Percentiles rank a stretch among this genome's conserved stretches.
Evolutionary conservation across 92 coral and sea anemone species (phyloP).

Genomic region (Isaurus tuberculatus): DNA sequence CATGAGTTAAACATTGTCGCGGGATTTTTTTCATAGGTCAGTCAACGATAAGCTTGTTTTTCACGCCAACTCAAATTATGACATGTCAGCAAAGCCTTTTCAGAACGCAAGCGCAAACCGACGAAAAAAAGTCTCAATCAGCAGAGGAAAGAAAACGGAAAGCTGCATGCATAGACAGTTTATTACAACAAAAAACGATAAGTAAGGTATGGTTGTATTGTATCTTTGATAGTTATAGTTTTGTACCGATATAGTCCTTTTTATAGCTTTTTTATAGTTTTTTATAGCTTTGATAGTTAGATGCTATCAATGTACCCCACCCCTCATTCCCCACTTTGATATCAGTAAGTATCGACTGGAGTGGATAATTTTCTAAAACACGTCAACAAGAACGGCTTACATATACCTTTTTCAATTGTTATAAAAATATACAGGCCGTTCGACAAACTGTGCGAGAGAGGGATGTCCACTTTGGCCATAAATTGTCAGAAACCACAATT

Average conservation of each 20-base stretch:
- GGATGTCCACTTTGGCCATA: conserved; percentile 34
- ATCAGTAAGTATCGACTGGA: background rate
- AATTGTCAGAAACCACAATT: conserved; percentile 25
- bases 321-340: background rate
- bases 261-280: background rate
- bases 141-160: conserved; percentile 38
- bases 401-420: conserved; percentile 1
- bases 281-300: background rate
- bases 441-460: conserved; percentile 10
- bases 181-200: conserved; percentile 15
- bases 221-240: conserved; percentile 6
- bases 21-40: conserved; percentile 1
- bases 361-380: background rate
- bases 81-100: background rate
- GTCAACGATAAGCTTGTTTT: conserved; percentile 23
- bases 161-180: conserved; percentile 20
- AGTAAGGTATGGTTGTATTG: conserved; percentile 31
- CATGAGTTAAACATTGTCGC: conserved; percentile 17
- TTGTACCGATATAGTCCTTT: background rate
- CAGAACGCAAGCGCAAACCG: conserved; percentile 15
- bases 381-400: background rate
- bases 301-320: background rate
- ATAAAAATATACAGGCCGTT: conserved; percentile 22
- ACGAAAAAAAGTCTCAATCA: conserved; percentile 12
- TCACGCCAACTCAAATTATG: conserved; percentile 10